Evolutionary conservation across 2,888 invertebrate genomes (phyloP).

Genomic region (Congeria kusceri): DNA sequence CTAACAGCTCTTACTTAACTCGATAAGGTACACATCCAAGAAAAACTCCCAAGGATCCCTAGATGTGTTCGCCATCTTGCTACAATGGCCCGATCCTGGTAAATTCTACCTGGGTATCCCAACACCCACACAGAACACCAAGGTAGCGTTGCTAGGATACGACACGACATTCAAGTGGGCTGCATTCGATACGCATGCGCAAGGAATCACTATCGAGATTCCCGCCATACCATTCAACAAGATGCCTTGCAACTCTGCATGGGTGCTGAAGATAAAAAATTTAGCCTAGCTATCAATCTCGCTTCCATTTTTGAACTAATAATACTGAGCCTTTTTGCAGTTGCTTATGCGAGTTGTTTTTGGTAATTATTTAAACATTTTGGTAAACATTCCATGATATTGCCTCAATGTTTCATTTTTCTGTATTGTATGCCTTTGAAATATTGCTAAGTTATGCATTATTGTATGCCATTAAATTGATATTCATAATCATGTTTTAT

Average conservation of each 20-base stretch:
- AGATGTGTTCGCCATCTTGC: slow-evolving; percentile 89
- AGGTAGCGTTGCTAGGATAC: slow-evolving; percentile 87
- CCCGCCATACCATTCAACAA: slow-evolving; percentile 70
- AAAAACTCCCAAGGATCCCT: slow-evolving; percentile 59
- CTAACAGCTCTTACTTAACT: slow-evolving; percentile 23
- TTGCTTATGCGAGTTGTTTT: too few species aligned
- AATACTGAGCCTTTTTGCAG: too few species aligned
- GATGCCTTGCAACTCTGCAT: slow-evolving; percentile 79
- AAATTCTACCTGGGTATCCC: slow-evolving; percentile 87
- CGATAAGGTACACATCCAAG: slow-evolving; percentile 70
- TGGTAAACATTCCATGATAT: too few species aligned
- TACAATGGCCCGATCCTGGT: slow-evolving; percentile 90
- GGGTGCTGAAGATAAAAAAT: slow-evolving; percentile 76
- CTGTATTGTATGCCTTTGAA: too few species aligned
- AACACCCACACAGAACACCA: slow-evolving; percentile 78
- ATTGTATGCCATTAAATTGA: too few species aligned
- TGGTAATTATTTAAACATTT: too few species aligned
- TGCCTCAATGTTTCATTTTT: too few species aligned
- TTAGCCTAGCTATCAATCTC: not conserved
- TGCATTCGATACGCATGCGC: not conserved
- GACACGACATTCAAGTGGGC: slow-evolving; percentile 60
- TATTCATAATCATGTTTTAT: too few species aligned
- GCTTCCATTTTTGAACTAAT: too few species aligned
- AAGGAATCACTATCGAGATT: slow-evolving; percentile 76
- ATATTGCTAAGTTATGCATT: too few species aligned